These are phyloP conservation scores for Mayetiola destructor DNA, from an alignment of 2,888 invertebrate genomes.

Conservation along the genomic window DNA sequence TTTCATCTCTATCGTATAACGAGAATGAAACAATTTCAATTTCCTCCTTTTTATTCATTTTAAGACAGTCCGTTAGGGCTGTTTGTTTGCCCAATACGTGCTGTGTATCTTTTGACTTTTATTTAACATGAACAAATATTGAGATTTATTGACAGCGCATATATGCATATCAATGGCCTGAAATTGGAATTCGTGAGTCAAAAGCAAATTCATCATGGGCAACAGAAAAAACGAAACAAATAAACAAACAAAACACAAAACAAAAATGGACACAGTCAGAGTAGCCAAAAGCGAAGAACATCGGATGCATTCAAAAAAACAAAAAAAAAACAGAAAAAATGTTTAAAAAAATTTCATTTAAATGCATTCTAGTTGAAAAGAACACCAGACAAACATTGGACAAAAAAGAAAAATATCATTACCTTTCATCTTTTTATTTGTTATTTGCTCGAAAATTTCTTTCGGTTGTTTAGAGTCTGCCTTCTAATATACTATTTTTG, in stretches of 20 bases:
- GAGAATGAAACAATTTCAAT: background rate
- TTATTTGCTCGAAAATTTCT: conserved; percentile 4
- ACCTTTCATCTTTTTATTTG: conserved; percentile 6
- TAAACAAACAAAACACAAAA: background rate
- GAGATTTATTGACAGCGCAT: background rate
- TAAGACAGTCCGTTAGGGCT: background rate
- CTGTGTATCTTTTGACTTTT: background rate
- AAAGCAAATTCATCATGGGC: background rate
- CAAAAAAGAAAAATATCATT: conserved; percentile 4
- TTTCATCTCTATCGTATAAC: too few relatives aligned
- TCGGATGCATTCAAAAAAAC: background rate
- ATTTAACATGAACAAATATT: background rate
- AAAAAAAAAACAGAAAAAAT: background rate
- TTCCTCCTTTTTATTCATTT: background rate
- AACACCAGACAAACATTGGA: background rate
- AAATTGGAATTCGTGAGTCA: background rate
- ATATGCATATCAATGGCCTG: conserved; percentile 2
- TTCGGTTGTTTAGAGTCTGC: too few relatives aligned
- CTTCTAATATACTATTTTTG: background rate
- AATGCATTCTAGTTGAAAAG: background rate
- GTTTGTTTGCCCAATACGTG: background rate
- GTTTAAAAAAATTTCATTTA: background rate
- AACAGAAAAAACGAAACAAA: background rate
- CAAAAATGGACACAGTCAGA: too few relatives aligned
- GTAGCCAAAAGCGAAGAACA: too few relatives aligned